phyloP scores from a whole-genome alignment of 1,140 invertebrate species.

The Cydia fagiglandana region DNA sequence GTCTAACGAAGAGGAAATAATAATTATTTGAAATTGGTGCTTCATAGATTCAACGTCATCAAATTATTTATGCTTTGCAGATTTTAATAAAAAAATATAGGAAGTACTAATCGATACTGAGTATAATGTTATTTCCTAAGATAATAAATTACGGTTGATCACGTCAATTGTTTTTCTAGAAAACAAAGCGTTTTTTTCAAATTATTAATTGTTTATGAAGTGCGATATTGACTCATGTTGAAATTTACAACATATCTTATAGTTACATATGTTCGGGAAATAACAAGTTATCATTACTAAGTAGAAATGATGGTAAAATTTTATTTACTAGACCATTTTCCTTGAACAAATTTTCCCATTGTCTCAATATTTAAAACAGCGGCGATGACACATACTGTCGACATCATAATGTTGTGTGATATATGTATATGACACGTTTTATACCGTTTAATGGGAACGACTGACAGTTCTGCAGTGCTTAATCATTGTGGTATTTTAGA shows the following conservation, averaged over 20 bases:
- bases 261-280: not conserved
- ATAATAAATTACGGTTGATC: not conserved
- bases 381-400: not conserved
- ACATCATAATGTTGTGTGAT: not conserved
- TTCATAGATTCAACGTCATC: too few relatives aligned
- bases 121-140: not conserved
- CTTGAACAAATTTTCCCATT: not conserved
- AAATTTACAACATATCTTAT: not conserved
- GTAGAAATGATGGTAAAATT: not conserved
- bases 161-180: not conserved
- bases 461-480: too few relatives aligned
- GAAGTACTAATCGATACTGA: too few relatives aligned
- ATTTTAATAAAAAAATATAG: too few relatives aligned
- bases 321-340: not conserved
- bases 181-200: not conserved
- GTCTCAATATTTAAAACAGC: not conserved
- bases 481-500: too few relatives aligned
- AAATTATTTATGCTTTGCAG: too few relatives aligned
- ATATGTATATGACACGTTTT: too few relatives aligned
- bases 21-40: too few relatives aligned
- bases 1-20: too few relatives aligned
- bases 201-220: not conserved
- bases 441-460: too few relatives aligned
- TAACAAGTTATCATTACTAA: conserved; percentile 4
- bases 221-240: not conserved